phyloP scores from a whole-genome alignment of 2,797 vertebrate genomes.

The Eleutherodactylus coqui region DNA sequence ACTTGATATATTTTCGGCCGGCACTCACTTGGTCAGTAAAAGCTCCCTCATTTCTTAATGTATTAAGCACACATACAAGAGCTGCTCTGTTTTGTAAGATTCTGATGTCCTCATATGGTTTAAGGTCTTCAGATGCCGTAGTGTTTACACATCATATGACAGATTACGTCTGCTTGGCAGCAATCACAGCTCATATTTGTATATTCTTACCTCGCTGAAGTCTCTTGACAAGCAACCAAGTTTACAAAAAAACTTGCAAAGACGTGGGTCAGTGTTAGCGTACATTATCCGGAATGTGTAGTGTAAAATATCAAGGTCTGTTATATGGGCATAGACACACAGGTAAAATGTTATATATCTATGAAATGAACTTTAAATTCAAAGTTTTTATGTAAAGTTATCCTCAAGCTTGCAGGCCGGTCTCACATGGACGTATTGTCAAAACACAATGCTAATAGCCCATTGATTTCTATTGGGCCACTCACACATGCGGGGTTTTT shows the following conservation, averaged over 20 bases:
- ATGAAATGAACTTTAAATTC: background rate
- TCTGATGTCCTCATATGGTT: slow-evolving; percentile 58
- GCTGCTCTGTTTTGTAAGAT: slow-evolving; percentile 16
- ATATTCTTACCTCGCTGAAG: slow-evolving; percentile 25
- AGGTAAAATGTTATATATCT: background rate
- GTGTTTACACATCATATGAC: slow-evolving; percentile 56
- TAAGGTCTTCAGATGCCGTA: slow-evolving; percentile 23
- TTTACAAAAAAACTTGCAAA: slow-evolving; percentile 11
- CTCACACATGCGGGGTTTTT: too few species aligned
- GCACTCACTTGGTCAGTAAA: too few species aligned
- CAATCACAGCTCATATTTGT: slow-evolving; percentile 32
- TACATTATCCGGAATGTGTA: background rate
- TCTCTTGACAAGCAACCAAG: slow-evolving; percentile 33
- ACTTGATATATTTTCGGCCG: too few species aligned
- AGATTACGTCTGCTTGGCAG: slow-evolving; percentile 50
- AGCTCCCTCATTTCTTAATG: background rate
- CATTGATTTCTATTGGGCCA: too few species aligned
- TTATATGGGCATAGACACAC: background rate
- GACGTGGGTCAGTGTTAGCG: slow-evolving; percentile 18
- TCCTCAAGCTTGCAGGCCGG: too few species aligned
- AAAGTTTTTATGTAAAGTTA: too few species aligned
- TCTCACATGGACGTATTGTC: too few species aligned
- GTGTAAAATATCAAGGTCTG: background rate
- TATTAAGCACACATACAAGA: slow-evolving; percentile 12
- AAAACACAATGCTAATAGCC: too few species aligned